Percentiles rank a stretch among this genome's conserved stretches.
phyloP scores from a whole-genome alignment of 2,888 invertebrate species.

The Leptinotarsa rubiginosa region DNA sequence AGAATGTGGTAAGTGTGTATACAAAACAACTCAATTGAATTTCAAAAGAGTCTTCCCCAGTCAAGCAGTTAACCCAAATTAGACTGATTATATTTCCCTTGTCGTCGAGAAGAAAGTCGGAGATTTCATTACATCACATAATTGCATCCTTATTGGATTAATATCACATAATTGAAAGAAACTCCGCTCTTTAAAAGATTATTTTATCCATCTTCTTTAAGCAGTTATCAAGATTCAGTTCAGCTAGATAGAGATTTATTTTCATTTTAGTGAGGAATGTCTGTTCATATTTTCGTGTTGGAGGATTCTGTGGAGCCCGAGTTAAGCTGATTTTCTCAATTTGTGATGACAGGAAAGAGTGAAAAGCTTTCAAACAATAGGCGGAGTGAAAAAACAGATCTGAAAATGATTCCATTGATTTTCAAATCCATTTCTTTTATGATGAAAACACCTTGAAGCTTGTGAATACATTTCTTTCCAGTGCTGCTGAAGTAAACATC shows the following conservation, averaged over 20 bases:
- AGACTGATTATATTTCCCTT: background rate
- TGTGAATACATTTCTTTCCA: too few relatives aligned
- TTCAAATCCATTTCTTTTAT: too few relatives aligned
- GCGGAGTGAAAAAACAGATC: too few relatives aligned
- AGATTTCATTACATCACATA: slow-evolving; percentile 7
- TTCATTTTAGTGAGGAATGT: too few relatives aligned
- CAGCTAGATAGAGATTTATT: background rate
- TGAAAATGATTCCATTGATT: too few relatives aligned
- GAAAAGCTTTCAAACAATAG: too few relatives aligned
- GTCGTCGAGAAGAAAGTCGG: background rate
- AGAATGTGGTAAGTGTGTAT: background rate
- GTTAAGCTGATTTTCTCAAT: background rate
- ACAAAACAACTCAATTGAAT: background rate
- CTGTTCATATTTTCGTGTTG: background rate
- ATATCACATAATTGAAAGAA: slow-evolving; percentile 6
- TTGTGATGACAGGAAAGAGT: too few relatives aligned
- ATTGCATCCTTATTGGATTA: slow-evolving; percentile 10
- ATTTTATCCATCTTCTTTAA: background rate
- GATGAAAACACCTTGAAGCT: too few relatives aligned
- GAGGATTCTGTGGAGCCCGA: background rate
- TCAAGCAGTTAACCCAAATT: background rate
- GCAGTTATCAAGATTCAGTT: background rate
- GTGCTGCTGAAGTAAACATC: too few relatives aligned
- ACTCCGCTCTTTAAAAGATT: background rate
- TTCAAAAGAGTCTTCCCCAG: background rate